Conservation (phyloP, 2,113 vertebrate species). For the Polypterus senegalus region DNA sequence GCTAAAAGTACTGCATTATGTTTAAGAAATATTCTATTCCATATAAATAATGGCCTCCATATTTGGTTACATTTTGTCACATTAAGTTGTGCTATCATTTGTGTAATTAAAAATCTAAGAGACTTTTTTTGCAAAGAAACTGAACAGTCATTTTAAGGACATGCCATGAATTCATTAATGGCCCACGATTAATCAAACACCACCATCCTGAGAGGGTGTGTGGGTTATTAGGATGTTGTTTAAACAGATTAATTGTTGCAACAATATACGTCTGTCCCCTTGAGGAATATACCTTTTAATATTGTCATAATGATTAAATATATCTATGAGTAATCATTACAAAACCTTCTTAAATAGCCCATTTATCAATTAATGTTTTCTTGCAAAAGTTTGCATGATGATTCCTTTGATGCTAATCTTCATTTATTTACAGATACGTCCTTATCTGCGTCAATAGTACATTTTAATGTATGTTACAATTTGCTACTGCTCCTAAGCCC, state of each 20-base stretch:
- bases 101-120: no score
- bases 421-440: no score
- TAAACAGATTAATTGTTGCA: slow-evolving; percentile 37
- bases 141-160: slow-evolving; percentile 40
- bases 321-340: slow-evolving; percentile 27
- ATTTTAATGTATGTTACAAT: no score
- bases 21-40: no score
- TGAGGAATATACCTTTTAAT: slow-evolving; percentile 27
- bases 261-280: slow-evolving; percentile 35
- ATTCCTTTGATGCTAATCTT: no score
- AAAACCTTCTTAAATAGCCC: slow-evolving; percentile 28
- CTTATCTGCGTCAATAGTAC: no score
- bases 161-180: slow-evolving; percentile 28
- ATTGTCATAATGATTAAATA: slow-evolving; percentile 25
- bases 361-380: not conserved
- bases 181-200: slow-evolving; percentile 45
- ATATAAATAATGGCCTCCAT: no score
- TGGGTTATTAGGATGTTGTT: slow-evolving; percentile 38
- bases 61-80: no score
- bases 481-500: no score
- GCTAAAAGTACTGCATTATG: no score
- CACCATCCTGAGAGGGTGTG: slow-evolving; percentile 33
- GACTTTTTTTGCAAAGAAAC: slow-evolving; percentile 11
- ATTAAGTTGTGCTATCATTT: no score
- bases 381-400: no score